phyloP scores from a whole-genome alignment of 2,797 vertebrate species.

The Micromesistius poutassou region DNA sequence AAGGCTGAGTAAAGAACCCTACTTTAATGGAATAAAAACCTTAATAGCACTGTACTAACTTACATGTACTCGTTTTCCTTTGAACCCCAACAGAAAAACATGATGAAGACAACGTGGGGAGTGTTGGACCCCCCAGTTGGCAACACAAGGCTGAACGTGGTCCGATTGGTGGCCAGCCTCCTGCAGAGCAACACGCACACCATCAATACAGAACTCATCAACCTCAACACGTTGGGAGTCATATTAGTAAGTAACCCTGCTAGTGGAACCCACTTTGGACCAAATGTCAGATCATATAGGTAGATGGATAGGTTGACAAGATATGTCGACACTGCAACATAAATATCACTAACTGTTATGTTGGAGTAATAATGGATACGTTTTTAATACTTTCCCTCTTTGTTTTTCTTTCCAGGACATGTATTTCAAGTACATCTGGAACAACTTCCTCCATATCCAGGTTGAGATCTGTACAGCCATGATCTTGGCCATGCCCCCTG shows the following conservation, averaged over 20 bases:
- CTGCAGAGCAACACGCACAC: conserved; percentile 88
- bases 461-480: conserved; percentile 97
- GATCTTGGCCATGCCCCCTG: conserved; percentile 91
- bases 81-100: conserved; percentile 76
- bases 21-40: background rate
- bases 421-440: conserved; percentile 99
- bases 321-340: background rate
- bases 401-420: conserved; percentile 79
- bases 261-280: background rate
- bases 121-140: conserved; percentile 94
- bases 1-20: background rate
- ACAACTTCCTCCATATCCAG: conserved; percentile 98
- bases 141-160: conserved; percentile 92
- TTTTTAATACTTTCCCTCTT: background rate
- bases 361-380: background rate
- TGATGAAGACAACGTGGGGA: conserved; percentile 98
- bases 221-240: conserved; percentile 94
- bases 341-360: background rate
- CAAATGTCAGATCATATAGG: background rate
- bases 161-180: conserved; percentile 91
- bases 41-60: background rate
- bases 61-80: background rate
- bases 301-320: background rate
- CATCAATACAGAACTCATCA: conserved; percentile 91
- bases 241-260: conserved; percentile 81